These are phyloP conservation scores for Lathamus discolor DNA, from an alignment of 2,113 vertebrate species.

Conservation along the genomic window DNA sequence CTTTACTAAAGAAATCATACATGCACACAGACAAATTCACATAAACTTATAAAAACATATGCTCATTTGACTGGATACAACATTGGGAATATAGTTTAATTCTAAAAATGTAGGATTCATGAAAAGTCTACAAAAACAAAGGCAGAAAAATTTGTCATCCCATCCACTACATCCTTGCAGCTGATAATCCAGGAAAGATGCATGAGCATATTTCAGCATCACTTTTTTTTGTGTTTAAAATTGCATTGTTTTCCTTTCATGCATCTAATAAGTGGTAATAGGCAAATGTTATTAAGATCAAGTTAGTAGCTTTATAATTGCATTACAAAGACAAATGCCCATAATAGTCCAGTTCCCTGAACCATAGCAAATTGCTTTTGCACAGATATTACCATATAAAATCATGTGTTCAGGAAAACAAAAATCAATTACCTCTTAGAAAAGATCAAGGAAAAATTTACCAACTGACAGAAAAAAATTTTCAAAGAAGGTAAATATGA, in stretches of 20 bases:
- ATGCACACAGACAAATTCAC: not conserved
- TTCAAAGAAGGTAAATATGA: constrained; percentile 5
- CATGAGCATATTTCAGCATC: not conserved
- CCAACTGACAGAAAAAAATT: not conserved
- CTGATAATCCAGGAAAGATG: not conserved
- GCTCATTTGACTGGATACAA: constrained; percentile 6
- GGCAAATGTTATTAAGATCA: constrained; percentile 67
- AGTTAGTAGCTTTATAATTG: constrained; percentile 59
- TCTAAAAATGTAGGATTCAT: not conserved
- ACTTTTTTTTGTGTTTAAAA: constrained; percentile 39
- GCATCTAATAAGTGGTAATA: constrained; percentile 34
- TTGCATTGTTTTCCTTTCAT: constrained; percentile 47
- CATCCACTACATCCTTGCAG: not conserved
- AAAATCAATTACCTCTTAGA: constrained; percentile 47
- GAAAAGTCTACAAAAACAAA: not conserved
- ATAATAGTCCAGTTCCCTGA: constrained; percentile 46
- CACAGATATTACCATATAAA: constrained; percentile 50
- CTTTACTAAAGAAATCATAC: not conserved
- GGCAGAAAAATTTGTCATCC: not conserved
- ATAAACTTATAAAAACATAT: not conserved
- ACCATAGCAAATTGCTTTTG: constrained; percentile 58
- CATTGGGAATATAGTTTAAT: not conserved
- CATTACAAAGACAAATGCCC: constrained; percentile 67
- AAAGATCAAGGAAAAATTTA: constrained; percentile 23
- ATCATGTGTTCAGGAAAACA: constrained; percentile 48